Evolutionary conservation across 2,797 vertebrate species (phyloP).

Genomic region (Rhinophrynus dorsalis): DNA sequence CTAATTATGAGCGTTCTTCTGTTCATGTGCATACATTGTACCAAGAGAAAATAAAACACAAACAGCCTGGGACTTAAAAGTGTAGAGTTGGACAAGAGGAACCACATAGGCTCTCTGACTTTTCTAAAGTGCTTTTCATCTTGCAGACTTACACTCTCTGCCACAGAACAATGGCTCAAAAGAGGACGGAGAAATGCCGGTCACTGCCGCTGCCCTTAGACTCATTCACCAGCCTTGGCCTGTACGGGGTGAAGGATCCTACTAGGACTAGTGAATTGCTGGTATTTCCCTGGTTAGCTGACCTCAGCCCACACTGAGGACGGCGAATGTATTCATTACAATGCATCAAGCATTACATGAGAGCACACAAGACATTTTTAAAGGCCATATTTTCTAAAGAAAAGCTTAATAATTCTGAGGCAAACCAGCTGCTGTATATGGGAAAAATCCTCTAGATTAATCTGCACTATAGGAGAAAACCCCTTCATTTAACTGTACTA

Average conservation of each 20-base stretch:
- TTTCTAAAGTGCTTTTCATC: conserved; percentile 32
- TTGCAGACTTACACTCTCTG: conserved; percentile 6
- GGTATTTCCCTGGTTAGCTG: conserved; percentile 14
- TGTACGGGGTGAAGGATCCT: neutral
- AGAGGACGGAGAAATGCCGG: conserved; percentile 24
- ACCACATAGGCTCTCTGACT: neutral
- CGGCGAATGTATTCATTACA: neutral
- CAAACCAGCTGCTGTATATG: no score
- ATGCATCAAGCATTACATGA: neutral
- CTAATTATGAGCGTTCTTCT: conserved; percentile 2
- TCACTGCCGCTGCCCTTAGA: conserved; percentile 12
- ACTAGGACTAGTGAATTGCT: conserved; percentile 12
- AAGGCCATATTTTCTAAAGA: no score
- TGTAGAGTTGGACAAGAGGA: conserved; percentile 10
- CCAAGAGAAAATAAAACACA: no score
- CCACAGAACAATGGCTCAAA: conserved; percentile 29
- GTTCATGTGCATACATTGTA: conserved; percentile 16
- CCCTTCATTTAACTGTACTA: no score
- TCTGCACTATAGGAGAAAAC: no score
- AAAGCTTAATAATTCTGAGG: no score
- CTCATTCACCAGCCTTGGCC: conserved; percentile 26
- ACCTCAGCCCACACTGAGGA: conserved; percentile 33
- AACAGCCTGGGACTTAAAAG: conserved; percentile 1
- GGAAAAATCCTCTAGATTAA: no score
- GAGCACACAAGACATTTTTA: neutral